phyloP scores from a whole-genome alignment of 2,888 invertebrate genomes.

The Apodemia zela region DNA sequence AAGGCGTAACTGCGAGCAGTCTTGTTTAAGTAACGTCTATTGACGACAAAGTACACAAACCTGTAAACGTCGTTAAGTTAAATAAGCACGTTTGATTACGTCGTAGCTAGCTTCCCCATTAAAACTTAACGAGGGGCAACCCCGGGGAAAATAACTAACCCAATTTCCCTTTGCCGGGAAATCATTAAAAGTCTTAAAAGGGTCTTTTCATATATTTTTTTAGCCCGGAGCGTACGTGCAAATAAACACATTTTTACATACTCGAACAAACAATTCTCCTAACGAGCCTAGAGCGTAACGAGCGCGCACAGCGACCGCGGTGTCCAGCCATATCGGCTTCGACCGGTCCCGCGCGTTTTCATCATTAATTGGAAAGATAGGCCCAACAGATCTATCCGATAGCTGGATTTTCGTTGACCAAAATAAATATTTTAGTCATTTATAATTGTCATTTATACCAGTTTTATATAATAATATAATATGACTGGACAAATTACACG shows the following conservation, averaged over 20 bases:
- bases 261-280: conserved; percentile 79
- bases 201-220: conserved; percentile 78
- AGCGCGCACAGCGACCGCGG: conserved; percentile 44
- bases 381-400: conserved; percentile 65
- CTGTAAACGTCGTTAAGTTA: conserved; percentile 76
- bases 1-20: conserved; percentile 36
- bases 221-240: conserved; percentile 77
- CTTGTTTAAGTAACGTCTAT: conserved; percentile 55
- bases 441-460: background rate
- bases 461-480: too few relatives aligned
- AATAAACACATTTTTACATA: conserved; percentile 81
- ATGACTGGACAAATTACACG: too few relatives aligned
- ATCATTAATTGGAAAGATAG: conserved; percentile 71
- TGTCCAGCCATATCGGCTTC: conserved; percentile 37
- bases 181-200: conserved; percentile 81
- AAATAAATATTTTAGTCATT: background rate
- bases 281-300: conserved; percentile 77
- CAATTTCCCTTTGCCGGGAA: conserved; percentile 81
- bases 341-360: conserved; percentile 31
- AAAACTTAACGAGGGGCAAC: conserved; percentile 80
- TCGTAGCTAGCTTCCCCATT: conserved; percentile 79
- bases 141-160: conserved; percentile 80
- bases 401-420: conserved; percentile 45
- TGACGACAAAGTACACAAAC: conserved; percentile 66
- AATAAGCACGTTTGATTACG: conserved; percentile 80